A percentile compares a stretch with the other conserved stretches of the same genome.
These are phyloP conservation scores for Bombus soroeensis DNA, from an alignment of 1,140 invertebrate genomes.

Conservation along the genomic window DNA sequence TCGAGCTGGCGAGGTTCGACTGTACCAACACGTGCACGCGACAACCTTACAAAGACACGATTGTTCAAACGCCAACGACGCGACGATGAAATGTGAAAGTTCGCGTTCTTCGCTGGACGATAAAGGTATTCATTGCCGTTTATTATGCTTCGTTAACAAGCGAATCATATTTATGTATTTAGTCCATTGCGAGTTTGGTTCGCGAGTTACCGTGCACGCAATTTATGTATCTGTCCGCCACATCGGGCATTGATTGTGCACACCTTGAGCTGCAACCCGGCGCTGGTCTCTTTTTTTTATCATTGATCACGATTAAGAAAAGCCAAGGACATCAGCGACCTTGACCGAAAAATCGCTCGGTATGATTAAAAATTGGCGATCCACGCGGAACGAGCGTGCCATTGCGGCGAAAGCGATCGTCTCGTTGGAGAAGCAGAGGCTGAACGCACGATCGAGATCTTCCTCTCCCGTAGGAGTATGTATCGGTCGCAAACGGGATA, in stretches of 20 bases:
- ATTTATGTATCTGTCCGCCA: constrained; percentile 52
- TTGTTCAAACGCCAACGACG: not conserved
- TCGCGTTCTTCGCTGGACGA: constrained; percentile 26
- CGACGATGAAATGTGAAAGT: constrained; percentile 48
- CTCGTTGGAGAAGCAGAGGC: not conserved
- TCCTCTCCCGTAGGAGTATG: constrained; percentile 4
- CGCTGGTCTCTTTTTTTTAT: constrained; percentile 30
- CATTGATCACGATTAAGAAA: constrained; percentile 48
- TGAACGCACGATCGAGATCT: not conserved
- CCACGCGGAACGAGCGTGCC: constrained; percentile 6
- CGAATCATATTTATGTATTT: constrained; percentile 54
- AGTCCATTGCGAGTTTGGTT: constrained; percentile 47
- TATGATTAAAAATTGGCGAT: constrained; percentile 47
- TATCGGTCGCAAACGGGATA: constrained; percentile 34
- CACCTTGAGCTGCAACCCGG: constrained; percentile 26
- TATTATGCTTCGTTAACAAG: constrained; percentile 44
- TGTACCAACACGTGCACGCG: not conserved
- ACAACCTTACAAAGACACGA: constrained; percentile 12
- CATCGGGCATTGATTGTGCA: constrained; percentile 44
- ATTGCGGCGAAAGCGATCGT: not conserved
- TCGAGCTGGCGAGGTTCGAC: not conserved
- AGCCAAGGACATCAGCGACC: constrained; percentile 44
- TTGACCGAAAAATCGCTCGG: constrained; percentile 64
- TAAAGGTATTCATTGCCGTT: constrained; percentile 35
- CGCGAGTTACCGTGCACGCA: constrained; percentile 39